Conservation (phyloP, 2,888 invertebrate species). For the Lymantria dispar region DNA sequence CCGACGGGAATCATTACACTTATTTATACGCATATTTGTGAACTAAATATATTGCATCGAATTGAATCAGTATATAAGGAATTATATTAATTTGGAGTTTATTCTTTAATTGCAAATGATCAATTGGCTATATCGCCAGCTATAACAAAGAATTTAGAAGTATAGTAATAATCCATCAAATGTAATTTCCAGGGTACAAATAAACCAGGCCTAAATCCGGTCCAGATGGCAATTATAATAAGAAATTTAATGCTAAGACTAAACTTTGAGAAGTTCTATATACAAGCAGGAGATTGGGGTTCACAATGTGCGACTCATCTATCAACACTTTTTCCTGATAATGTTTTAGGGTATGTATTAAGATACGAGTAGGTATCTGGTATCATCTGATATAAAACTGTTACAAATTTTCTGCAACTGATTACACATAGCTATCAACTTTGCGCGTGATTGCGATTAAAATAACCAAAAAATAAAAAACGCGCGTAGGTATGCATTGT, state of each 20-base stretch:
- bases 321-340: conserved; percentile 84
- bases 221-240: conserved; percentile 84
- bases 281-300: conserved; percentile 93
- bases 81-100: not conserved
- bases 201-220: conserved; percentile 83
- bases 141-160: too few species aligned
- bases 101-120: not conserved
- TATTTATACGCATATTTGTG: too few species aligned
- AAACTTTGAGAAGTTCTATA: conserved; percentile 84
- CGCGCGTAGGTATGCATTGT: too few species aligned
- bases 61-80: not conserved
- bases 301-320: conserved; percentile 82
- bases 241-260: conserved; percentile 88
- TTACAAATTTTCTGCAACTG: not conserved
- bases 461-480: not conserved
- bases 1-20: too few species aligned
- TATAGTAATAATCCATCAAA: too few species aligned
- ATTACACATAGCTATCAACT: not conserved
- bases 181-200: conserved; percentile 68
- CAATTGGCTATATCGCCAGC: too few species aligned
- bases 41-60: too few species aligned
- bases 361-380: not conserved
- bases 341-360: conserved; percentile 66
- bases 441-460: not conserved
- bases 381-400: not conserved